A percentile compares a stretch with the other conserved stretches of the same genome.
Evolutionary conservation across 2,888 invertebrate species (phyloP).

Genomic region (Dilophus febrilis): DNA sequence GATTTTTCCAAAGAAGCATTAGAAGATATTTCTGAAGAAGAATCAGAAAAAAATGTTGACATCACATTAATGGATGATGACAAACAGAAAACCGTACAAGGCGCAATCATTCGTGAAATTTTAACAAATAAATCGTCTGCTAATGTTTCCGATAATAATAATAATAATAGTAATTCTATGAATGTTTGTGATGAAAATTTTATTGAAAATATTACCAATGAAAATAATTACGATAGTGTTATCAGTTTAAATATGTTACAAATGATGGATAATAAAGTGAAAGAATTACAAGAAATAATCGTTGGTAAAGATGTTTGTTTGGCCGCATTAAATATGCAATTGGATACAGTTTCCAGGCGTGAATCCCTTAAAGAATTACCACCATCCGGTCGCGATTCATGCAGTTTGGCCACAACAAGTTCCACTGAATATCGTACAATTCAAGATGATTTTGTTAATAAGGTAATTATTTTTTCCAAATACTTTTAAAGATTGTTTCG

Average conservation of each 20-base stretch:
- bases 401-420: slow-evolving; percentile 26
- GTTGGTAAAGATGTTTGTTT: slow-evolving; percentile 25
- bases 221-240: slow-evolving; percentile 13
- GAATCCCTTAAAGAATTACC: slow-evolving; percentile 16
- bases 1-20: slow-evolving; percentile 24
- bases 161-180: slow-evolving; percentile 7
- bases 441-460: slow-evolving; percentile 48
- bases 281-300: slow-evolving; percentile 20
- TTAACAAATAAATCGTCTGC: background rate
- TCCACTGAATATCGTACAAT: slow-evolving; percentile 55
- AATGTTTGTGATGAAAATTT: background rate
- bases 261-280: slow-evolving; percentile 23
- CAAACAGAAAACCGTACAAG: slow-evolving; percentile 4
- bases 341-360: slow-evolving; percentile 18
- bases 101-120: slow-evolving; percentile 4
- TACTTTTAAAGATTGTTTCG: background rate
- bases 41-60: background rate
- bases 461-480: slow-evolving; percentile 31
- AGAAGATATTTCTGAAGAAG: slow-evolving; percentile 20
- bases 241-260: slow-evolving; percentile 23
- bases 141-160: slow-evolving; percentile 1
- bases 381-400: slow-evolving; percentile 24
- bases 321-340: slow-evolving; percentile 22
- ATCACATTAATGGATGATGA: background rate
- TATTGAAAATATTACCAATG: background rate